Base-by-base conservation (phyloP, 2,888 invertebrate genomes). In the Exephanes ischioxanthus region DNA sequence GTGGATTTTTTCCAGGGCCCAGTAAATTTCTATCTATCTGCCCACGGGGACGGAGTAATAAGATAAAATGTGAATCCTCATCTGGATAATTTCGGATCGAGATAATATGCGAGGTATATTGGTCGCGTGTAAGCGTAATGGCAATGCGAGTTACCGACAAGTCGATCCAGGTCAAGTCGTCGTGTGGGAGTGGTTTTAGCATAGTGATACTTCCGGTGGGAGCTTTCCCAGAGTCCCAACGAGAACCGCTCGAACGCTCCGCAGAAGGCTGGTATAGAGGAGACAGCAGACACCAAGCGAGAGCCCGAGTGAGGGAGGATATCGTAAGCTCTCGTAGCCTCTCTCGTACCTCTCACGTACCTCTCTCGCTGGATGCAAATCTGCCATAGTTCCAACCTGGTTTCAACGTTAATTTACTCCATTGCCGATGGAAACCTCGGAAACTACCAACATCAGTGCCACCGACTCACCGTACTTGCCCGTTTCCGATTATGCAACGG, bases 371-470 rank as follows among this genome's bases (percentile, higher is more conserved):
- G 87, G 88, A 90, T 90, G 89, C 89, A 89, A 89, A 91, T 90
- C 88, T 89, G 78, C 87, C 83, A 76, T 86, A 87, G 87, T 87
- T 86, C 80, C 86, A 84, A 86, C 84, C 89, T 75, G 90, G 84
- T 88, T 88, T 83, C 87, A 80, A 85, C 86, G 87, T 85, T 90
- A 89, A 89, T 90, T 90, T 88, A 87, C 87, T 83, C 84, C 90
- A 90, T 90, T 89, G 87, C 84, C 85, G 86, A 80, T 72, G 71
- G 72, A 72, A 80, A 55, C 68, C 70, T 58, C 61, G 78, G 48
- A 58, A 41, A 78, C 67, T 37, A 67, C 45, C 16, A 30, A 70
- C 30, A 48, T 58, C 45, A 70, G 58, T 51, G 48, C 30, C 48
- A 51, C 26, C 51, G 3, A 51, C 48, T 70, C 26, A 6, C 70